Percentiles rank a stretch among this genome's conserved stretches.
Evolutionary conservation across 2,797 vertebrate species (phyloP).

Genomic region (Myotis planiceps): DNA sequence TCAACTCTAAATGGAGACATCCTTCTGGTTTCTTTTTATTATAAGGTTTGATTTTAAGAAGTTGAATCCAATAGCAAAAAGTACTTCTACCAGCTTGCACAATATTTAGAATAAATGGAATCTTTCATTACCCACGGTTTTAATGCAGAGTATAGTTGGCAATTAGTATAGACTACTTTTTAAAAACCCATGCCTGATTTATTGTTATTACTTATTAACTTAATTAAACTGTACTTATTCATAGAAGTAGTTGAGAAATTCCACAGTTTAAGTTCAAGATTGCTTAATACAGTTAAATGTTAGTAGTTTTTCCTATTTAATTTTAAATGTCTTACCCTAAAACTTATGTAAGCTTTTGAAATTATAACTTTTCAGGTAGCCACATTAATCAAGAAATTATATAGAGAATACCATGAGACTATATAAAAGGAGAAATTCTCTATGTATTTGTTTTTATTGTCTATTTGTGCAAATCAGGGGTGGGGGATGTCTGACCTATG

Average conservation of each 20-base stretch:
- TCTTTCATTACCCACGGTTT: background rate
- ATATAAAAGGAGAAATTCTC: background rate
- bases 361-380: background rate
- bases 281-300: background rate
- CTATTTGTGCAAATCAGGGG: background rate
- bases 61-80: slow-evolving; percentile 11
- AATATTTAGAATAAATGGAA: background rate
- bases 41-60: slow-evolving; percentile 57
- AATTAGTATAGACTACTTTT: background rate
- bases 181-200: background rate
- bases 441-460: background rate
- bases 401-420: background rate
- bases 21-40: slow-evolving; percentile 41
- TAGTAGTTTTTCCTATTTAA: slow-evolving; percentile 25
- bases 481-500: too few species aligned
- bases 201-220: background rate
- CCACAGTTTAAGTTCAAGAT: slow-evolving; percentile 6
- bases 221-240: slow-evolving; percentile 33
- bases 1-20: background rate
- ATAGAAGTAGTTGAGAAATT: slow-evolving; percentile 27
- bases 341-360: background rate
- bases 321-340: background rate
- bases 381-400: background rate
- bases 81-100: background rate
- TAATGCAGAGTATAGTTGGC: background rate